Evolutionary conservation across 1,140 invertebrate genomes (phyloP).

Genomic region (Lordiphosa collinella): DNA sequence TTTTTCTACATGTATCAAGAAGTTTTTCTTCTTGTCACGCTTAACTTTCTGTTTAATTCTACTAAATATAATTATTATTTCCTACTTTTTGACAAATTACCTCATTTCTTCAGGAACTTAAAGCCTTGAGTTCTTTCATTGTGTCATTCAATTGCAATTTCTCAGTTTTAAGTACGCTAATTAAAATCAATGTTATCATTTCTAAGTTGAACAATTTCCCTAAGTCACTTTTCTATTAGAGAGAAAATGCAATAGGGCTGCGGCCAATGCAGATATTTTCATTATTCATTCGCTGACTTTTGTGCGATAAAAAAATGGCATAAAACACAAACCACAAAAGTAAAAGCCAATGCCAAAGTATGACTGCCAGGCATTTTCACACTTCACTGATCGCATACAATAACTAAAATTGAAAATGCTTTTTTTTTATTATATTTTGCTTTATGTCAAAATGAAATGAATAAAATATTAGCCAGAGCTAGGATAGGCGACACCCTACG

Average conservation of each 20-base stretch:
- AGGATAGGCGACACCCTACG: slow-evolving; percentile 21
- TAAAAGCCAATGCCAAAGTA: slow-evolving; percentile 23
- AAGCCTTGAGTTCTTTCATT: too few relatives aligned
- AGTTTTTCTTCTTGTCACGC: too few relatives aligned
- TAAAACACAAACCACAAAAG: slow-evolving; percentile 17
- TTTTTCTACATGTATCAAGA: too few relatives aligned
- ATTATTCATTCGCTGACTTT: slow-evolving; percentile 10
- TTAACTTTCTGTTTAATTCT: too few relatives aligned
- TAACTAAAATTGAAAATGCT: slow-evolving; percentile 45
- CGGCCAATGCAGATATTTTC: slow-evolving; percentile 4
- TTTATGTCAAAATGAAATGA: slow-evolving; percentile 58
- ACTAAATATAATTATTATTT: too few relatives aligned
- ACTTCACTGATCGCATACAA: slow-evolving; percentile 63
- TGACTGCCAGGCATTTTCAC: slow-evolving; percentile 59
- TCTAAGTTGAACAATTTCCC: neutral
- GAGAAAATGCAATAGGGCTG: neutral
- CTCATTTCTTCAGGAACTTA: too few relatives aligned
- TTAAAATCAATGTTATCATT: too few relatives aligned
- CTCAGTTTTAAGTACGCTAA: too few relatives aligned
- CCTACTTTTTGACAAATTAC: too few relatives aligned
- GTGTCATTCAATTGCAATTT: neutral
- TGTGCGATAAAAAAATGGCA: slow-evolving; percentile 9
- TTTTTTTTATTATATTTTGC: slow-evolving; percentile 19
- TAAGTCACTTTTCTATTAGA: neutral
- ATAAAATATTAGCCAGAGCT: slow-evolving; percentile 61